These are phyloP conservation scores for Aurelia coerulea DNA, from an alignment of 30 jellyfish, hydroid and myxozoan species.

Conservation along the genomic window DNA sequence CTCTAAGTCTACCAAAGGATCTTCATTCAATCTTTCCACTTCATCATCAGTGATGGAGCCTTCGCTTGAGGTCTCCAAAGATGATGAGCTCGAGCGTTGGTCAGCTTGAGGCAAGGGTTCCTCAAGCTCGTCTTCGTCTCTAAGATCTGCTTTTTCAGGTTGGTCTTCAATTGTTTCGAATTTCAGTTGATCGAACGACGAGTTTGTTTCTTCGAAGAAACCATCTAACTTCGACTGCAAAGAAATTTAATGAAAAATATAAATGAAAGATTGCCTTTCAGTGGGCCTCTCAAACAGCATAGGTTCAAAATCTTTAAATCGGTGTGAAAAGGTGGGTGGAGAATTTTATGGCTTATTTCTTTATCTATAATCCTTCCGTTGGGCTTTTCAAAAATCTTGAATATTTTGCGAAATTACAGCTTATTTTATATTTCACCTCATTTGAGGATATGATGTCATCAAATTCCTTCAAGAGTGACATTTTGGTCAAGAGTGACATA, in stretches of 20 bases:
- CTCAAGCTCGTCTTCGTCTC: slow-evolving; percentile 22
- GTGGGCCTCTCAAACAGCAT: no score
- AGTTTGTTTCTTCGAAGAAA: slow-evolving; percentile 38
- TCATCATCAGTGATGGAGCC: slow-evolving; percentile 20
- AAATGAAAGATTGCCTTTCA: no score
- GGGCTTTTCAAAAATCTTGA: no score
- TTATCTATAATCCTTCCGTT: no score
- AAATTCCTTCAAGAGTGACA: no score
- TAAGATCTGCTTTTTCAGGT: slow-evolving; percentile 12
- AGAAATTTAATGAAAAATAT: neutral
- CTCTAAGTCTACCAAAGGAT: slow-evolving; percentile 21
- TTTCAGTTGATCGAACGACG: slow-evolving; percentile 55
- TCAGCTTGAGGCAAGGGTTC: neutral
- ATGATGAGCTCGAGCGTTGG: slow-evolving; percentile 6
- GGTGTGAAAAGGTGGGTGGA: no score
- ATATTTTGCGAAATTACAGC: no score
- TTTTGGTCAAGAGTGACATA: no score
- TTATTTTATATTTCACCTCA: no score
- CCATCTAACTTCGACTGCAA: slow-evolving; percentile 57
- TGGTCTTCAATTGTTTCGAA: slow-evolving; percentile 55
- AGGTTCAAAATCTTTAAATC: no score
- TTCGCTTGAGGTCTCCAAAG: slow-evolving; percentile 8
- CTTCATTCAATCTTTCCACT: slow-evolving; percentile 2
- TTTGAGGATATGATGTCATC: no score
- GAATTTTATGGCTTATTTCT: no score